A percentile compares a stretch with the other conserved stretches of the same genome.
Evolutionary conservation across 2,797 vertebrate genomes (phyloP).

Genomic region (Ctenochaetus hawaiiensis): DNA sequence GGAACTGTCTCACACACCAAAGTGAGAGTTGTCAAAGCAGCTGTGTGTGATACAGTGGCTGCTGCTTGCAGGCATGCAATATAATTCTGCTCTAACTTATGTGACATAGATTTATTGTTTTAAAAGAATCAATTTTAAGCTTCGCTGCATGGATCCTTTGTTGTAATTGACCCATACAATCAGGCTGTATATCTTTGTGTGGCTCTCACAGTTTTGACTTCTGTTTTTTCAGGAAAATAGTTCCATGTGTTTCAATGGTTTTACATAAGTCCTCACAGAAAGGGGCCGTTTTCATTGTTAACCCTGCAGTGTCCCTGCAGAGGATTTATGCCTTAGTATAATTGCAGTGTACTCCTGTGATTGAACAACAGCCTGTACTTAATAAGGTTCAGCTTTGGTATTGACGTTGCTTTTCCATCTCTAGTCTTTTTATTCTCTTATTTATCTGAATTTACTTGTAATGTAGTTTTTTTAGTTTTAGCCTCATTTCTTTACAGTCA

Average conservation of each 20-base stretch:
- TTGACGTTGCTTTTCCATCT: neutral
- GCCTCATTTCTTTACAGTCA: neutral
- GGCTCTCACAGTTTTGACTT: conserved; percentile 16
- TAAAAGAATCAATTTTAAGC: conserved; percentile 41
- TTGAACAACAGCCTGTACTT: neutral
- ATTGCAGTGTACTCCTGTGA: neutral
- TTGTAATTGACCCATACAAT: conserved; percentile 26
- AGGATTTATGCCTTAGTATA: conserved; percentile 1
- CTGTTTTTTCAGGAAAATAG: conserved; percentile 30
- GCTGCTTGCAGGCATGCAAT: conserved; percentile 17
- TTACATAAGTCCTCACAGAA: conserved; percentile 31
- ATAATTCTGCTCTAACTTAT: conserved; percentile 36
- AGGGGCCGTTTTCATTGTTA: conserved; percentile 17
- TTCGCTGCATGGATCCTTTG: conserved; percentile 28
- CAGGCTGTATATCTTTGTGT: conserved; percentile 18
- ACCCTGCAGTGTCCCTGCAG: conserved; percentile 1
- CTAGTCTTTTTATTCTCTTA: neutral
- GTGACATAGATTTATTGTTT: conserved; percentile 56
- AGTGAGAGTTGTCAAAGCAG: conserved; percentile 10
- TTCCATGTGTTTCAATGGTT: conserved; percentile 51
- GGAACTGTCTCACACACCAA: conserved; percentile 3
- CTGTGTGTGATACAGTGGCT: neutral
- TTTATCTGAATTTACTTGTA: neutral
- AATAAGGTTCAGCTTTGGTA: neutral
- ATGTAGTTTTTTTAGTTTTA: neutral